Percentiles rank a stretch among this genome's conserved stretches.
phyloP scores from a whole-genome alignment of 2,888 invertebrate species.

The Tetragnatha montana region DNA sequence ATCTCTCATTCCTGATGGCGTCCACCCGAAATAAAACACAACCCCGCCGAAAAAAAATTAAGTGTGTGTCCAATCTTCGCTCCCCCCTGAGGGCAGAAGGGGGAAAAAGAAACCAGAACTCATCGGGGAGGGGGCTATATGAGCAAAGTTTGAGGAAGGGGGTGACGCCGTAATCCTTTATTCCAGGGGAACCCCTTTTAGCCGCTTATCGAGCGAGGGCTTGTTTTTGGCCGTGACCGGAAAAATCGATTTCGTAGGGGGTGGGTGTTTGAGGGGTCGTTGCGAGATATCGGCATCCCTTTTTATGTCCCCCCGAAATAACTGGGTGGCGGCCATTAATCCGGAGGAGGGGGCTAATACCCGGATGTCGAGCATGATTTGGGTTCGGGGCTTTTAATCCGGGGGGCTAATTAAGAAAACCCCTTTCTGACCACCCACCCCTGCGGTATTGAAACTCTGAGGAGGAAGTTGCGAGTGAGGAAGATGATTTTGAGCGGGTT shows the following conservation, averaged over 20 bases:
- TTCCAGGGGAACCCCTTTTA: slow-evolving; percentile 59
- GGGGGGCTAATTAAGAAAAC: background rate
- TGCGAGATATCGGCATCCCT: slow-evolving; percentile 40
- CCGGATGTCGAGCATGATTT: slow-evolving; percentile 10
- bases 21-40: slow-evolving; percentile 21
- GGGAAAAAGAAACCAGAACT: slow-evolving; percentile 8
- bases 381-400: slow-evolving; percentile 11
- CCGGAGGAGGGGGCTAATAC: slow-evolving; percentile 31
- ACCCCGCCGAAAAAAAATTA: slow-evolving; percentile 28
- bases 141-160: slow-evolving; percentile 64
- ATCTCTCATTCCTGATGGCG: background rate
- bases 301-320: slow-evolving; percentile 38
- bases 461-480: no score
- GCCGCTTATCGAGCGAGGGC: slow-evolving; percentile 67
- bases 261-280: slow-evolving; percentile 51
- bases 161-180: slow-evolving; percentile 67
- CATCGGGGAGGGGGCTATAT: slow-evolving; percentile 55
- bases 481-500: no score
- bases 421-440: no score
- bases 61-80: slow-evolving; percentile 35
- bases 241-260: slow-evolving; percentile 67
- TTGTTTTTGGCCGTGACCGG: slow-evolving; percentile 67
- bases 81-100: slow-evolving; percentile 5
- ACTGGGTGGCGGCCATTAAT: slow-evolving; percentile 34
- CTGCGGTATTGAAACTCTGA: no score